Percentiles rank a stretch among this genome's conserved stretches.
Conservation (phyloP, 2,113 vertebrate genomes). For the Lethenteron camtschaticum region DNA sequence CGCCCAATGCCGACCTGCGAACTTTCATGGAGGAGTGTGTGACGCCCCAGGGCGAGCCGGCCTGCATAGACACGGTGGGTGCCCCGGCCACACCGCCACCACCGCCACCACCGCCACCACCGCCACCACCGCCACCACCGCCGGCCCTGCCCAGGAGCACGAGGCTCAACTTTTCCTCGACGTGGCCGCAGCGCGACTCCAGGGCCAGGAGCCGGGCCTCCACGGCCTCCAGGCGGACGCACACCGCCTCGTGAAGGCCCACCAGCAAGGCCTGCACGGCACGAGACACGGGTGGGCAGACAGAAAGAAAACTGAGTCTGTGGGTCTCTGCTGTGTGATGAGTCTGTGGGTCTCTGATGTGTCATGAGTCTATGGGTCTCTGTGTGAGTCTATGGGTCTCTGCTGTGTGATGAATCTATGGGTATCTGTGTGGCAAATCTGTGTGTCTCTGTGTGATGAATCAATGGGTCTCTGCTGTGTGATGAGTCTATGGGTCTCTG, state of each 20-base stretch:
- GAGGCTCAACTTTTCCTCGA: neutral
- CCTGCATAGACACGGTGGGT: neutral
- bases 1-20: neutral
- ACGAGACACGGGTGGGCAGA: neutral
- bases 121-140: neutral
- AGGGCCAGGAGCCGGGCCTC: neutral
- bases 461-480: too few species aligned
- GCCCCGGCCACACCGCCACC: neutral
- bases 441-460: too few species aligned
- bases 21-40: neutral
- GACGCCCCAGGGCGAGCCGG: slow-evolving; percentile 3
- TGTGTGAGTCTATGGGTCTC: too few species aligned
- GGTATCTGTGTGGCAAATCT: too few species aligned
- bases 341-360: too few species aligned
- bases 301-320: too few species aligned
- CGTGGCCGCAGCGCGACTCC: neutral
- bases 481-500: too few species aligned
- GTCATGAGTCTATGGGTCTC: too few species aligned
- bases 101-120: neutral
- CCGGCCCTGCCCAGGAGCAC: neutral
- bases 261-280: neutral
- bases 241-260: neutral
- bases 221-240: neutral
- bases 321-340: too few species aligned
- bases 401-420: too few species aligned